Conservation (phyloP, 2,888 invertebrate species). For the Petrophora chlorosata region DNA sequence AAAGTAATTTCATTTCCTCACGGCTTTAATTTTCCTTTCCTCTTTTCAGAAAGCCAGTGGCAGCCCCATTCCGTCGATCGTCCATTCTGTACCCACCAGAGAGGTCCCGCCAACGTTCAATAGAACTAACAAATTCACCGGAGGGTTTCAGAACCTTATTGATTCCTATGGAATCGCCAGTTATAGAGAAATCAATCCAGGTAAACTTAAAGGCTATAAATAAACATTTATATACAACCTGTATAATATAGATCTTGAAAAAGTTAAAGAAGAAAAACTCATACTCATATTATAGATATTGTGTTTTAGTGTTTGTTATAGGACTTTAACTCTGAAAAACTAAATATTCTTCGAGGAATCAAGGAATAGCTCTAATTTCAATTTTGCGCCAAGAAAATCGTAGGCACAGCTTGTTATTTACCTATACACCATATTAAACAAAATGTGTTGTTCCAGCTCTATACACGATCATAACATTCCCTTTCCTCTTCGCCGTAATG, state of each 20-base stretch:
- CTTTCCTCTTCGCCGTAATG: slow-evolving; percentile 91
- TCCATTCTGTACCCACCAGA: slow-evolving; percentile 89
- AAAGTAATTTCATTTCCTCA: not conserved
- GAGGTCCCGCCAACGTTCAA: slow-evolving; percentile 93
- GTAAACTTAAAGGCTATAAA: slow-evolving; percentile 75
- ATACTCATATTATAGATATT: no score
- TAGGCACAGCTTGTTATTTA: no score
- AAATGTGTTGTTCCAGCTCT: slow-evolving; percentile 77
- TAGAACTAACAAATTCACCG: slow-evolving; percentile 92
- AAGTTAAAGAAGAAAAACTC: no score
- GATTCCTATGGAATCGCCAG: slow-evolving; percentile 94
- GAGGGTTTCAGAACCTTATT: slow-evolving; percentile 93
- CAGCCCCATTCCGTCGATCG: slow-evolving; percentile 91
- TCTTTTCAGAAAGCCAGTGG: slow-evolving; percentile 85
- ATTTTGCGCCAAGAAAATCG: no score
- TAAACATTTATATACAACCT: no score
- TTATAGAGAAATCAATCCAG: slow-evolving; percentile 94
- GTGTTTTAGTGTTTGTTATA: no score
- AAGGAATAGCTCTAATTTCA: no score
- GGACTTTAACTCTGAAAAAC: no score
- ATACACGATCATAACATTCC: slow-evolving; percentile 89
- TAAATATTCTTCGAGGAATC: no score
- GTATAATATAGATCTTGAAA: no score
- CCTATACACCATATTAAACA: no score
- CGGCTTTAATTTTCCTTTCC: no score